These are phyloP conservation scores for Chloromyia formosa DNA, from an alignment of 2,888 invertebrate genomes.

Conservation along the genomic window DNA sequence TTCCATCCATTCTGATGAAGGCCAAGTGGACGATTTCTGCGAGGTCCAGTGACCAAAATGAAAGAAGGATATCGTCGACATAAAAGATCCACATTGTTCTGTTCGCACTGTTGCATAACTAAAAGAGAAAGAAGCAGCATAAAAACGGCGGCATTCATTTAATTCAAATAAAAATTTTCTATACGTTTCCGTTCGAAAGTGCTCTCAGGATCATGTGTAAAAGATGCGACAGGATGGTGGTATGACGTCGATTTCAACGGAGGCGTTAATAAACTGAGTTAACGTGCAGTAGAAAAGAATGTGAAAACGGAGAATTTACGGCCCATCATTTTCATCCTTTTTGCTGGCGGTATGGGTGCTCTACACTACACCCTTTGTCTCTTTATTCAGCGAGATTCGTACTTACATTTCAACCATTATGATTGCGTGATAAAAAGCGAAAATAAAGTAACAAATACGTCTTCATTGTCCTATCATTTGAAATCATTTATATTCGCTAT, in stretches of 20 bases:
- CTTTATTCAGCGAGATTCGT: too few species aligned
- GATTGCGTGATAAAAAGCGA: constrained; percentile 37
- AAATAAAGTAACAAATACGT: constrained; percentile 44
- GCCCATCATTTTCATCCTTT: background rate
- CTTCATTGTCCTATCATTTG: constrained; percentile 41
- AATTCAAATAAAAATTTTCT: constrained; percentile 40
- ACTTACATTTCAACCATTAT: constrained; percentile 29
- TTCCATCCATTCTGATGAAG: background rate
- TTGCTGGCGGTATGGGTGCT: too few species aligned
- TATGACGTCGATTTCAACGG: background rate
- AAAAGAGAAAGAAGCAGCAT: background rate
- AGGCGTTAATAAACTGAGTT: constrained; percentile 21
- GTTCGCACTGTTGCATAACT: constrained; percentile 38
- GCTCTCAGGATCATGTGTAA: background rate
- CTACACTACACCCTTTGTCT: background rate
- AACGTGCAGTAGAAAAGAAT: background rate
- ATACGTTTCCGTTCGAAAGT: background rate
- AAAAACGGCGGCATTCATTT: constrained; percentile 41
- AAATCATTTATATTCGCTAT: constrained; percentile 45
- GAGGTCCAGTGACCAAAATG: background rate
- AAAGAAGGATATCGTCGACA: background rate
- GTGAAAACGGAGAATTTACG: constrained; percentile 7
- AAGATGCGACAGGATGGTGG: too few species aligned
- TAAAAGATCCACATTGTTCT: constrained; percentile 12
- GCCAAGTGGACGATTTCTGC: background rate